Percentiles rank a stretch among this genome's conserved stretches.
Conservation (phyloP, 2,113 vertebrate species). For the Chionis minor region DNA sequence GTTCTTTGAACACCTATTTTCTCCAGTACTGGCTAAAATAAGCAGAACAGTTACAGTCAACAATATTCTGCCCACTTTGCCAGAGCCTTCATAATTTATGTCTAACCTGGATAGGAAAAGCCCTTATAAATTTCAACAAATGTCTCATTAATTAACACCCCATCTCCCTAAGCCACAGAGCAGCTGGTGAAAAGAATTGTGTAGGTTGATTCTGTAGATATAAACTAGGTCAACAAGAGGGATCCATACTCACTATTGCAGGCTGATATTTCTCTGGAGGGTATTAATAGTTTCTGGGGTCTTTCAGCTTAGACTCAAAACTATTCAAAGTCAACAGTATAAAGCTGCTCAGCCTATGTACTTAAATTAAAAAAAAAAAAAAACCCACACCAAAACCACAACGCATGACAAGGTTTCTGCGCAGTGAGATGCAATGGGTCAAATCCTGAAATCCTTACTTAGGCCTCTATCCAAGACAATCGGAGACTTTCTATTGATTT, state of each 20-base stretch:
- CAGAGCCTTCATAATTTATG: slow-evolving; percentile 60
- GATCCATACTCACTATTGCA: slow-evolving; percentile 54
- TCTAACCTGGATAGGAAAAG: slow-evolving; percentile 56
- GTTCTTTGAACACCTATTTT: slow-evolving; percentile 59
- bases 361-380: background rate
- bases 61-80: slow-evolving; percentile 43
- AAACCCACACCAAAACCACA: too few species aligned
- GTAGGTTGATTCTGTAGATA: slow-evolving; percentile 57
- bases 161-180: slow-evolving; percentile 71
- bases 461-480: background rate
- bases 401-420: background rate
- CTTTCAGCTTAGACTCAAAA: slow-evolving; percentile 25
- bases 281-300: slow-evolving; percentile 53
- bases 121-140: slow-evolving; percentile 69
- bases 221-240: slow-evolving; percentile 60
- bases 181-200: slow-evolving; percentile 69
- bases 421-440: background rate
- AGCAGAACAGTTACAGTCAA: slow-evolving; percentile 46
- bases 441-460: background rate
- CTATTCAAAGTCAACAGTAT: slow-evolving; percentile 32
- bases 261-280: slow-evolving; percentile 54
- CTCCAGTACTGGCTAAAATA: slow-evolving; percentile 40
- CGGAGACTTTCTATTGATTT: background rate
- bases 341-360: background rate
- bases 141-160: slow-evolving; percentile 74